Percentiles rank a stretch among this genome's conserved stretches.
phyloP scores from a whole-genome alignment of 92 coral and sea anemone species.

The Porites cylindrica region DNA sequence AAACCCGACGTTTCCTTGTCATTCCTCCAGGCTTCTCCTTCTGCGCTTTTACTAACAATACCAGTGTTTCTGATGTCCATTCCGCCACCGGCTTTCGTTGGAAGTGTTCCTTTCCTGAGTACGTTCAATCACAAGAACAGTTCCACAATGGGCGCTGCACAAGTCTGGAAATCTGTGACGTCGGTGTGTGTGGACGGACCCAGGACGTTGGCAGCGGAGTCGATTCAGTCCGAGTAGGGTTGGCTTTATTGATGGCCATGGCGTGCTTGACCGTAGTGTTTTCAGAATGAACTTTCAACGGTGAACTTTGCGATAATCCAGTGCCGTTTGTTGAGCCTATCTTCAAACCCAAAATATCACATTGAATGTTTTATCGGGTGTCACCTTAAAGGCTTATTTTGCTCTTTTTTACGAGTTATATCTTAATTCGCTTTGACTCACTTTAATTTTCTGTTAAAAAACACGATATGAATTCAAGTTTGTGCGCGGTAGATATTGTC shows the following conservation, averaged over 20 bases:
- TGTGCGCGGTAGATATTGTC: too few species aligned
- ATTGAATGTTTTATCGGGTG: too few species aligned
- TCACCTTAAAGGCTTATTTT: too few species aligned
- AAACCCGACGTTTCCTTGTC: conserved; percentile 54
- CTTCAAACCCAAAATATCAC: too few species aligned
- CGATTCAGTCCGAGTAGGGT: not conserved
- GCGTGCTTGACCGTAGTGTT: not conserved
- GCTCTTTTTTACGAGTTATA: too few species aligned
- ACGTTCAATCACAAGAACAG: conserved; percentile 38
- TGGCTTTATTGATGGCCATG: not conserved
- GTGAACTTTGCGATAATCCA: not conserved
- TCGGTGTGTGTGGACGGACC: conserved; percentile 62
- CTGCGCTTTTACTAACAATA: conserved; percentile 62
- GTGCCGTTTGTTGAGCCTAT: not conserved
- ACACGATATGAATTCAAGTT: too few species aligned
- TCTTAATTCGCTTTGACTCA: too few species aligned
- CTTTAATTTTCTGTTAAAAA: too few species aligned
- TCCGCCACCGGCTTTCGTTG: conserved; percentile 65
- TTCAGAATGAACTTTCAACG: not conserved
- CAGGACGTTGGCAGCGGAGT: conserved; percentile 13
- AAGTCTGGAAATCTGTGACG: conserved; percentile 50
- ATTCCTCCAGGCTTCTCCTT: conserved; percentile 70
- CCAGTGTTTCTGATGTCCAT: conserved; percentile 48
- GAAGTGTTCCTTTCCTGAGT: conserved; percentile 61
- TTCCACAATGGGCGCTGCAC: conserved; percentile 58